Conservation (phyloP, 1,140 invertebrate genomes). For the Tetramorium alpestre region DNA sequence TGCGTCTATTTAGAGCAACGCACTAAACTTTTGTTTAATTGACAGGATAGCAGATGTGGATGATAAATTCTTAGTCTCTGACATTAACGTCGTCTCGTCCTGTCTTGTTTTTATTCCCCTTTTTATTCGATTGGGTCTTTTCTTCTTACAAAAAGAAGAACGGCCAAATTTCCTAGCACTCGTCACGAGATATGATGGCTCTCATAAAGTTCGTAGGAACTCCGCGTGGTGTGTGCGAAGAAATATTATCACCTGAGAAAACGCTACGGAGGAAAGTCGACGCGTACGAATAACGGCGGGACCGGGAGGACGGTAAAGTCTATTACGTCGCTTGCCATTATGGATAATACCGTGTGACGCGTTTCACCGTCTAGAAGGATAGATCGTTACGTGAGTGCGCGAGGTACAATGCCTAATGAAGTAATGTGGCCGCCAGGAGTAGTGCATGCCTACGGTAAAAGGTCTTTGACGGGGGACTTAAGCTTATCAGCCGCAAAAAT, state of each 20-base stretch:
- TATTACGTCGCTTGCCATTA: slow-evolving; percentile 29
- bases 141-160: neutral
- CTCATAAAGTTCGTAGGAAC: neutral
- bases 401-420: slow-evolving; percentile 35
- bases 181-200: neutral
- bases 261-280: neutral
- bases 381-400: slow-evolving; percentile 1
- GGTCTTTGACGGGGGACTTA: neutral
- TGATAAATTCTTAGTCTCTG: neutral
- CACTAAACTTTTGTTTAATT: neutral
- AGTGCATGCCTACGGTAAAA: neutral
- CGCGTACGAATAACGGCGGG: neutral
- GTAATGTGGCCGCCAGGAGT: slow-evolving; percentile 12
- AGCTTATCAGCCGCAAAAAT: slow-evolving; percentile 1
- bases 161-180: neutral
- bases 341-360: slow-evolving; percentile 29
- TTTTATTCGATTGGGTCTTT: neutral
- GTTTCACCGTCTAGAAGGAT: slow-evolving; percentile 32
- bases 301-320: slow-evolving; percentile 2
- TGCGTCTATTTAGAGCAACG: neutral
- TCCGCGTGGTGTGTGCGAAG: neutral
- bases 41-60: too few species aligned
- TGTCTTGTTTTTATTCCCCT: neutral
- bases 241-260: slow-evolving; percentile 50
- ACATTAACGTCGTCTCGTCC: neutral